Evolutionary conservation across 2,888 invertebrate species (phyloP), one percentile per base, ranked within the genome.

Genomic region (Resseliella maxima): DNA sequence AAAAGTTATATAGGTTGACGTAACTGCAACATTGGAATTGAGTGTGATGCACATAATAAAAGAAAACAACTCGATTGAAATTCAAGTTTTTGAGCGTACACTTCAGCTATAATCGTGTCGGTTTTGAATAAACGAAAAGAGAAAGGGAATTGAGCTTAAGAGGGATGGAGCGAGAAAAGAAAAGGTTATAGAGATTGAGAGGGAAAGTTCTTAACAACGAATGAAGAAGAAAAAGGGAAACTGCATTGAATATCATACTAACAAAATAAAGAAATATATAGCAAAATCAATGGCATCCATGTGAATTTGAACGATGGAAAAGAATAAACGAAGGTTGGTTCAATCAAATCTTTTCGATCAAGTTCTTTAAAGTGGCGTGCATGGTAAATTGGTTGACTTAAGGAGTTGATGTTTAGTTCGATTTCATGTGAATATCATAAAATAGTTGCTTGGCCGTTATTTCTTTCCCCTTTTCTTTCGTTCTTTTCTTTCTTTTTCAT

Each of bases 331-430:
- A 72, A 72, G 31, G 31, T 72, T 72, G 31, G 72, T 35, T 72
- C 72, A 72, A 72, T 72, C 72, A 72, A 72, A 72, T 72, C 72
- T 72, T 72, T 15, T 72, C 72, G 72, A 72, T 72, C 72, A 72
- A 72, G 72, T 72, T 72, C 31, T 72, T 72, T 72, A 35, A 72
- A 72, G 72, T 72, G 72, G 72, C 31, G 72, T 72, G 72, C 72
- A 72, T 72, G 31, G 72, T 72, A 72, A 72, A 72, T 72, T 72
- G 72, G 72, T 72, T 72, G 72, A 35, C 72, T 72, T 72, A 31
- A 72, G 72, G 35, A 72, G 72, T 72, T 72, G 72, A 31, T 72
- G 35, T 72, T 72, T 72, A 35, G 31, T 72, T 27, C 72, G 72
- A 72, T 72, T 72, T 72, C 72, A 72, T 15, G 31, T 72, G 72